Base-by-base conservation (phyloP, 1,140 invertebrate species). In the Drosophila insularis region DNA sequence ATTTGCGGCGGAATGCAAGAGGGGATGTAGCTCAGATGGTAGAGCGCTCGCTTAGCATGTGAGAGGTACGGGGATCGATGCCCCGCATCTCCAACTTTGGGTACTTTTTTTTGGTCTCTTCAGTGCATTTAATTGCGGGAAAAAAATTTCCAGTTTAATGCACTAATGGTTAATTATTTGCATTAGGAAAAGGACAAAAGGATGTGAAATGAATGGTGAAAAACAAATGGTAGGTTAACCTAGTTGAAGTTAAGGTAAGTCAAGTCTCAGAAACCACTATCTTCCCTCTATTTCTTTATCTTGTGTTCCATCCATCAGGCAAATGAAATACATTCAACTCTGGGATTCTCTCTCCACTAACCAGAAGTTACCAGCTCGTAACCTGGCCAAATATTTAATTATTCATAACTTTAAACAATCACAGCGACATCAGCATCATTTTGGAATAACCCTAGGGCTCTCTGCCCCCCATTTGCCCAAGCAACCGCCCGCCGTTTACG, bases 41-140 rank as follows among this genome's bases (percentile, higher is more conserved):
- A 96, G 95, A 95, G 95, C 95, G 94, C 95, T 95, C 94, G 95
- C 95, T 95, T 96, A 95, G 95, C 95, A 96, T 95, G 95, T 94
- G 95, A 95, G 95, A 95, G 95, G 95, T 95, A 95, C 95, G 93
- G 94, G 95, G 95, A 96, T 96, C 95, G 95, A 96, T 95, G 93
- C 81, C 95, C 95, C 94, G 94, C 94, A 94, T 94, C 94, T 90
- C 76, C 79, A 90, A 37, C 2, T 54, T 8, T 11, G 5, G 6
- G 8, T 56, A 63, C 27, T 64, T 31, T 43, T 39, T 71, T 56
- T 37, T 64, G 17, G n/a, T n/a, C 37, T 40, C 35, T 78, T 56
- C 65, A 19, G 4, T 68, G 61, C 71, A 71, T 64, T 71, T 74
- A 77, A 70, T 54, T 74, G 66, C 66, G 61, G 39, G 43, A 50